A percentile compares a stretch with the other conserved stretches of the same genome.
phyloP scores from a whole-genome alignment of 2,888 invertebrate species.

The Chaitophorus viminalis region DNA sequence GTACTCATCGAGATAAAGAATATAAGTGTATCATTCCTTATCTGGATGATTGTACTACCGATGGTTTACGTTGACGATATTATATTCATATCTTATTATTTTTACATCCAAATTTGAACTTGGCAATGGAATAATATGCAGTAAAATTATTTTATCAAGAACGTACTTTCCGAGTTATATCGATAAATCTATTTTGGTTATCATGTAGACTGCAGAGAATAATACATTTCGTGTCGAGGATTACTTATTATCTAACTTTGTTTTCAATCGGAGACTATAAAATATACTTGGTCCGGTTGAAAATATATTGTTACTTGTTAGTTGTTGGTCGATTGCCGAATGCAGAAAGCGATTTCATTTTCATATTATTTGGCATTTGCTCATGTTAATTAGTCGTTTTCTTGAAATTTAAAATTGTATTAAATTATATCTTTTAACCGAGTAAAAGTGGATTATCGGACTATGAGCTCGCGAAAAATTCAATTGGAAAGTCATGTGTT shows the following conservation, averaged over 20 bases:
- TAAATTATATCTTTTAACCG: background rate
- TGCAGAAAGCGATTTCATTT: background rate
- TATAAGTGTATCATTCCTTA: too few relatives aligned
- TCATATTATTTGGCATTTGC: too few relatives aligned
- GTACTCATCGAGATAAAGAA: too few relatives aligned
- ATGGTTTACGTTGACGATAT: background rate
- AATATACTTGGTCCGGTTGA: background rate
- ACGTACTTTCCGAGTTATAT: slow-evolving; percentile 3
- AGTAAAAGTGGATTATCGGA: slow-evolving; percentile 40
- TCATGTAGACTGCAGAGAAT: background rate
- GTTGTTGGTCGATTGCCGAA: background rate
- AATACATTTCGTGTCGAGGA: background rate
- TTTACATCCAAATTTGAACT: slow-evolving; percentile 18
- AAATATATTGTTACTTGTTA: too few relatives aligned
- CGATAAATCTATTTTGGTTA: slow-evolving; percentile 16
- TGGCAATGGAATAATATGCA: background rate
- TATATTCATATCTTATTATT: background rate
- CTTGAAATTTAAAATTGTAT: background rate
- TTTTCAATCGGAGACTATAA: background rate
- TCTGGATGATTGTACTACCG: too few relatives aligned
- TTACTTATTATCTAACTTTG: slow-evolving; percentile 3
- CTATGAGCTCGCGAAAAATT: slow-evolving; percentile 34
- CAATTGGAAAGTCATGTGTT: slow-evolving; percentile 13
- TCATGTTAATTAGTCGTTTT: background rate
- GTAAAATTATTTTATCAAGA: background rate